Base-by-base conservation (phyloP, 2,888 invertebrate species). In the Heliothis peltigera region DNA sequence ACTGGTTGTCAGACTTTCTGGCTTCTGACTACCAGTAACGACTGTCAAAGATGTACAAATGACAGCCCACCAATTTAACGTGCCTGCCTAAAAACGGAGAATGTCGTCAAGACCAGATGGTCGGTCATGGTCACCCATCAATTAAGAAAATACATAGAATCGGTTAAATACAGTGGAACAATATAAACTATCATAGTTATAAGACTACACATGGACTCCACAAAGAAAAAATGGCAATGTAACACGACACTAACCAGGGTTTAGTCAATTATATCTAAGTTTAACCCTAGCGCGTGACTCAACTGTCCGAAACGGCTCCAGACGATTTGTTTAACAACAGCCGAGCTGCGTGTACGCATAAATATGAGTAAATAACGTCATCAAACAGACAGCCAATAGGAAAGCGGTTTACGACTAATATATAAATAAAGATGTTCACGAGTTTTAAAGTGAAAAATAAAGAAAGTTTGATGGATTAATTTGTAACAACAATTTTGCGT, bases 241-340 rank as follows among this genome's bases (percentile, higher is more conserved):
- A 85, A 86, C 68, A 62, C 69, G 86, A 87, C 71, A 83, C 79
- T 73, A 64, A 69, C 52, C 58, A 10, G 43, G 66, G 75, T 68
- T 64, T 70, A 74, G 65, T 74, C 77, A 84, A 84, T 77, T 79
- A 64, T 74, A 67, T 84, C 86, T 86, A 88, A 87, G 78, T 87
- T 85, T 87, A 88, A 83, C 81, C 76, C 78, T 83, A 83, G 81
- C 81, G 69, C 63, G 70, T 89, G 87, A 89, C 66, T 89, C 87
- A 88, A 82, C 71, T 58, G 61, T 69, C 79, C 77, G 57, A 83
- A 83, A 68, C 70, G 71, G 80, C 62, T 64, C 77, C 70, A 69
- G 70, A 75, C 75, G 75, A 82, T 80, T 83, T 81, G 79, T 85
- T 84, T 83, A 80, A 85, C 83, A 83, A 84, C 82, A 83, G 78